A percentile compares a stretch with the other conserved stretches of the same genome.
Conservation (phyloP, 2,888 invertebrate species). For the Arenicola marina region DNA sequence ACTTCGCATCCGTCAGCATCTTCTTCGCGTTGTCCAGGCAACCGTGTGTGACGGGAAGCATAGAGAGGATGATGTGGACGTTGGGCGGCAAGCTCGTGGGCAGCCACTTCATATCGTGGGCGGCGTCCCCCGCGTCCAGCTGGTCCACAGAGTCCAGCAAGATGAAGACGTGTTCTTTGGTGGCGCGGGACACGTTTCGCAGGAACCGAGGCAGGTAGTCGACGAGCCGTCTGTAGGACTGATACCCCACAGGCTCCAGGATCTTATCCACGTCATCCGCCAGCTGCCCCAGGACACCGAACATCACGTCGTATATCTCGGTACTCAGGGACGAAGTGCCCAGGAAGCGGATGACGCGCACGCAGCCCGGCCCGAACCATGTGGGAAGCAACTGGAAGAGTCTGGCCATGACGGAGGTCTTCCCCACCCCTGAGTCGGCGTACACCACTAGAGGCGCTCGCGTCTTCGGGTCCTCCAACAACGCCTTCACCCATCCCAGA, state of each 20-base stretch:
- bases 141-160: slow-evolving; percentile 55
- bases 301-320: slow-evolving; percentile 31
- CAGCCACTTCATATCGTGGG: slow-evolving; percentile 48
- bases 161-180: slow-evolving; percentile 45
- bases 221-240: slow-evolving; percentile 30
- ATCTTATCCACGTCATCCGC: slow-evolving; percentile 38
- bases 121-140: slow-evolving; percentile 38
- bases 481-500: slow-evolving; percentile 21
- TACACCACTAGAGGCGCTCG: slow-evolving; percentile 10
- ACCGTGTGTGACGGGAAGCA: slow-evolving; percentile 41
- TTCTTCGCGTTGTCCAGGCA: slow-evolving; percentile 40
- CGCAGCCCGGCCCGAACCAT: slow-evolving; percentile 18
- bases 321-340: slow-evolving; percentile 40
- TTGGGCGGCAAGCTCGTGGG: slow-evolving; percentile 45
- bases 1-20: slow-evolving; percentile 33
- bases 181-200: slow-evolving; percentile 35
- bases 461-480: slow-evolving; percentile 3
- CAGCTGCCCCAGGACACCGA: slow-evolving; percentile 34
- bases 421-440: slow-evolving; percentile 27
- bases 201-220: slow-evolving; percentile 45
- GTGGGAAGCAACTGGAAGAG: slow-evolving; percentile 9
- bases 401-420: slow-evolving; percentile 32
- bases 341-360: slow-evolving; percentile 38
- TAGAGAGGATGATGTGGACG: slow-evolving; percentile 47
- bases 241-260: slow-evolving; percentile 47